phyloP scores from a whole-genome alignment of 2,888 invertebrate genomes.

The Pachydiplax longipennis region DNA sequence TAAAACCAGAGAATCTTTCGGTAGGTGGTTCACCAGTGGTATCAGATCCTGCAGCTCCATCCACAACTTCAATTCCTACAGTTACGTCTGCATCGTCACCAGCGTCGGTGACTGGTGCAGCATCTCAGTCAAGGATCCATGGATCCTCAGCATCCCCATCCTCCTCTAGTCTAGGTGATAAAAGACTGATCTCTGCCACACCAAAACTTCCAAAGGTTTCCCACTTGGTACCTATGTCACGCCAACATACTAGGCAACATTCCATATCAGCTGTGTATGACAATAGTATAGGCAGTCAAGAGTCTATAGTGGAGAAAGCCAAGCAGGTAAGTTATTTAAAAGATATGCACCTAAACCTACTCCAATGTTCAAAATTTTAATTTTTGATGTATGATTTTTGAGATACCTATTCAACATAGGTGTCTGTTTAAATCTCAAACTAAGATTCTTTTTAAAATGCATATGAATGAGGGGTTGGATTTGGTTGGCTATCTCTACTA shows the following conservation, averaged over 20 bases:
- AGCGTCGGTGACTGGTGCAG: not conserved
- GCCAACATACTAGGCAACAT: slow-evolving; percentile 50
- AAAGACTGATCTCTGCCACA: slow-evolving; percentile 24
- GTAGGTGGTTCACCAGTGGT: not conserved
- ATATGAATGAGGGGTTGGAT: too few relatives aligned
- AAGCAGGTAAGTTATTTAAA: slow-evolving; percentile 68
- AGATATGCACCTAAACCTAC: too few relatives aligned
- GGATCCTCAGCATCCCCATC: slow-evolving; percentile 30
- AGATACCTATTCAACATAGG: not conserved
- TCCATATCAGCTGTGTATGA: slow-evolving; percentile 51
- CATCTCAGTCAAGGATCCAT: slow-evolving; percentile 13
- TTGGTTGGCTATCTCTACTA: too few relatives aligned
- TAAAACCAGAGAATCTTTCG: not conserved
- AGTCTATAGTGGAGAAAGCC: slow-evolving; percentile 84
- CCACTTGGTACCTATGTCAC: slow-evolving; percentile 44
- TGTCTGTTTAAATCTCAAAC: too few relatives aligned
- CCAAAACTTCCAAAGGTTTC: slow-evolving; percentile 48
- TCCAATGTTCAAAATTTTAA: not conserved
- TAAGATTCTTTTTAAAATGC: too few relatives aligned
- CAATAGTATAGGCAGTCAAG: slow-evolving; percentile 64
- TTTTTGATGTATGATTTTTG: not conserved
- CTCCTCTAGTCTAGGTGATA: slow-evolving; percentile 38
- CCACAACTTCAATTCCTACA: slow-evolving; percentile 53
- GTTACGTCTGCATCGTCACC: slow-evolving; percentile 53
- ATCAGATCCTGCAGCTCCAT: slow-evolving; percentile 51